Percentiles rank a stretch among this genome's conserved stretches.
These are phyloP conservation scores for Drosophila trapezifrons DNA, from an alignment of 1,140 invertebrate species.

Conservation along the genomic window DNA sequence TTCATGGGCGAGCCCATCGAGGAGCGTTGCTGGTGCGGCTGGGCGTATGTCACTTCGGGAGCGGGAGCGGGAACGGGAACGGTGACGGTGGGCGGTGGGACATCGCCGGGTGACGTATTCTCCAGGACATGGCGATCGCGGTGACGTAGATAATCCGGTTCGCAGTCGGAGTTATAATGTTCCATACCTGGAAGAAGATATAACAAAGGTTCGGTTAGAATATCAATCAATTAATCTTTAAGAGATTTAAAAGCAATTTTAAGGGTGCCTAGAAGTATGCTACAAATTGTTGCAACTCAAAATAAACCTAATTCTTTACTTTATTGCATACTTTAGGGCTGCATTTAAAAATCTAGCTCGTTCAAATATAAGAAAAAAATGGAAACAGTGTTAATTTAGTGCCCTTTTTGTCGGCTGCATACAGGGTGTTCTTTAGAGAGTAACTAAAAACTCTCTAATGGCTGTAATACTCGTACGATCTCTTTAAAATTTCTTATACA, in stretches of 20 bases:
- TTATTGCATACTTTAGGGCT: too few species aligned
- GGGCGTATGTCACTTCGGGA: slow-evolving; percentile 67
- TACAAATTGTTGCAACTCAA: neutral
- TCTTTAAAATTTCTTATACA: neutral
- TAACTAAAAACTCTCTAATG: too few species aligned
- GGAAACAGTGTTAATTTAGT: too few species aligned
- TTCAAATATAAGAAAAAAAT: too few species aligned
- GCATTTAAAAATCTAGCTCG: too few species aligned
- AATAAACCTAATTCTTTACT: too few species aligned
- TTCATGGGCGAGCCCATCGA: slow-evolving; percentile 82
- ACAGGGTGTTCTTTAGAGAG: too few species aligned
- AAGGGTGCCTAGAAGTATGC: neutral
- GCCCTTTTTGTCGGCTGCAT: too few species aligned
- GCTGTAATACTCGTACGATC: neutral
- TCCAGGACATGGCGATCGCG: slow-evolving; percentile 66
- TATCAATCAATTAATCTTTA: neutral
- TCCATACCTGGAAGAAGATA: slow-evolving; percentile 85
- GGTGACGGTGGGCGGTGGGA: slow-evolving; percentile 34
- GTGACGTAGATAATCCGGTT: slow-evolving; percentile 84
- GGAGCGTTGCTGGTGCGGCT: slow-evolving; percentile 78
- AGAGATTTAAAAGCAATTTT: neutral
- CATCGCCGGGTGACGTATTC: slow-evolving; percentile 82
- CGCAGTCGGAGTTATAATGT: slow-evolving; percentile 86
- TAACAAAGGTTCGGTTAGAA: neutral
- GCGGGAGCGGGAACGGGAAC: slow-evolving; percentile 4